These are phyloP conservation scores for Lutraria rhynchaena DNA, from an alignment of 1,140 invertebrate genomes.

Conservation along the genomic window DNA sequence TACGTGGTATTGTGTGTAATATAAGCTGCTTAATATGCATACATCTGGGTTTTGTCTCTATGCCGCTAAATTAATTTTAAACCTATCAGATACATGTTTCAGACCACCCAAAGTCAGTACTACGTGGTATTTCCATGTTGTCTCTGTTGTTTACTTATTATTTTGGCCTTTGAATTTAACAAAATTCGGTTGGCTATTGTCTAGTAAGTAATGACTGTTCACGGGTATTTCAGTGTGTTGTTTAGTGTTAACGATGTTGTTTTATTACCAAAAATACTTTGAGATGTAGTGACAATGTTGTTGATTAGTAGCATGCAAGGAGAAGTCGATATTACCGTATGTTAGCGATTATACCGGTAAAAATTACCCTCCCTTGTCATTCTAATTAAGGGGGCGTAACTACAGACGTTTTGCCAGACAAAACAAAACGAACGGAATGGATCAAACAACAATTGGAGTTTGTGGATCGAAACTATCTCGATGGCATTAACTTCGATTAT, in stretches of 20 bases:
- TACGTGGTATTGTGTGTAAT: too few species aligned
- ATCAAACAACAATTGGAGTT: slow-evolving; percentile 73
- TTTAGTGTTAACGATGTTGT: not conserved
- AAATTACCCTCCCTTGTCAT: not conserved
- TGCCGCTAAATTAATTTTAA: too few species aligned
- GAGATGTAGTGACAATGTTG: not conserved
- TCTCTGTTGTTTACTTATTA: too few species aligned
- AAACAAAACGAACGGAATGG: slow-evolving; percentile 70
- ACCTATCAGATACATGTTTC: too few species aligned
- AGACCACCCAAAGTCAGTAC: too few species aligned
- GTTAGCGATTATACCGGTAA: not conserved
- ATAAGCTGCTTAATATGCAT: too few species aligned
- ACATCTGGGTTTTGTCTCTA: too few species aligned
- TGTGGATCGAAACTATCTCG: slow-evolving; percentile 77
- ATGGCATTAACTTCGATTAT: slow-evolving; percentile 83
- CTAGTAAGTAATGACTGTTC: too few species aligned
- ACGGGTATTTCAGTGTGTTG: not conserved
- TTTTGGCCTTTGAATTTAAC: too few species aligned
- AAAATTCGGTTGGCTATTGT: too few species aligned
- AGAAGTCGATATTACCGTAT: not conserved
- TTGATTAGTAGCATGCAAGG: not conserved
- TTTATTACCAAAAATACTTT: not conserved
- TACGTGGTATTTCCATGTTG: too few species aligned
- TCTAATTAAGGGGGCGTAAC: not conserved
- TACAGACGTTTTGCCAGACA: not conserved